Evolutionary conservation across 2,113 vertebrate genomes (phyloP).

Genomic region (Cinclus cinclus): DNA sequence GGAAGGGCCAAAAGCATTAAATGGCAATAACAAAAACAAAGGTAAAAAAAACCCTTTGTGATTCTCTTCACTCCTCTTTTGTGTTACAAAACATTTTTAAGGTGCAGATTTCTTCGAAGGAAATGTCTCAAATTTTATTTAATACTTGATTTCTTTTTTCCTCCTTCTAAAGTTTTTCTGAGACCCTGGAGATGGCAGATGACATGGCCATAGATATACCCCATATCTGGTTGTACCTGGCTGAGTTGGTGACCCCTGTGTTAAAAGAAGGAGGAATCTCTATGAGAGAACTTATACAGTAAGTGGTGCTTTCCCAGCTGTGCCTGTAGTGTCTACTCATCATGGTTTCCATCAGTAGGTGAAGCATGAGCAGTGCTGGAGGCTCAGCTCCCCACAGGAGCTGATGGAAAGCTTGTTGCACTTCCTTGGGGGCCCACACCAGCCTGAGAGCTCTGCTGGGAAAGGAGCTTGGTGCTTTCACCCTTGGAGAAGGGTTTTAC

Average conservation of each 20-base stretch:
- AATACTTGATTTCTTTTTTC: neutral
- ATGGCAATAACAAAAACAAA: no score
- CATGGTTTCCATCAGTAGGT: neutral
- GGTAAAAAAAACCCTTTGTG: neutral
- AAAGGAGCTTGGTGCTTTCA: neutral
- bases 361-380: no score
- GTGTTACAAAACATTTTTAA: neutral
- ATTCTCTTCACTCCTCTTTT: neutral
- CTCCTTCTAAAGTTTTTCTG: slow-evolving; percentile 80
- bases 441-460: neutral
- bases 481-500: neutral
- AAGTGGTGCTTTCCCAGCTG: neutral
- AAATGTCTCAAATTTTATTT: neutral
- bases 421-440: accelerated
- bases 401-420: neutral
- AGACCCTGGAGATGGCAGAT: slow-evolving; percentile 92
- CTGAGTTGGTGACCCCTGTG: slow-evolving; percentile 90
- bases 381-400: neutral
- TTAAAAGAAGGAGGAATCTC: slow-evolving; percentile 94
- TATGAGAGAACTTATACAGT: slow-evolving; percentile 94
- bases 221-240: slow-evolving; percentile 97
- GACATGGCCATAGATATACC: slow-evolving; percentile 99
- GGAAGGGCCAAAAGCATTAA: neutral
- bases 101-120: neutral
- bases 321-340: neutral